Evolutionary conservation across 2,797 vertebrate genomes (phyloP).

Genomic region (Malurus splendens): DNA sequence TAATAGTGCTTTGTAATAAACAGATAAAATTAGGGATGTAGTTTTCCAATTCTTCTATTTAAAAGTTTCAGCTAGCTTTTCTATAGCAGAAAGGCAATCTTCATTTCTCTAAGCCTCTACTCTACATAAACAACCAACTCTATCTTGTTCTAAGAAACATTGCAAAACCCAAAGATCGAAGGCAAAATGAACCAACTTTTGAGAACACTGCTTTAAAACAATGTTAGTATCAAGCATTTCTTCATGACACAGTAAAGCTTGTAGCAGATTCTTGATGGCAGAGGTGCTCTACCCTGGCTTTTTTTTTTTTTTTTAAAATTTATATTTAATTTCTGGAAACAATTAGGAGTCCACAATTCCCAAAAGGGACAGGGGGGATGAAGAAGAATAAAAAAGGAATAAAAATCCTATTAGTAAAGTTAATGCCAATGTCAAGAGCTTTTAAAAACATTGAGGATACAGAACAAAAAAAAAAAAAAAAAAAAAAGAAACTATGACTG

Average conservation of each 20-base stretch:
- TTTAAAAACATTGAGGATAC: background rate
- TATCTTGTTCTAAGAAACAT: background rate
- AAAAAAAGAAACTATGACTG: background rate
- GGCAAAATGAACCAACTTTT: background rate
- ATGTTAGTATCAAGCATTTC: background rate
- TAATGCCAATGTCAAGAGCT: background rate
- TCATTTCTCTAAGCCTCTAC: background rate
- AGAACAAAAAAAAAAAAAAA: background rate
- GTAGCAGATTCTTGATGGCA: background rate
- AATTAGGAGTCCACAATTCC: background rate
- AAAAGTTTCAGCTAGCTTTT: background rate
- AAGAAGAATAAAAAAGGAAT: background rate
- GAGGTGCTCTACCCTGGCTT: background rate
- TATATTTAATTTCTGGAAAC: background rate
- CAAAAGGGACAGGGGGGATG: accelerated
- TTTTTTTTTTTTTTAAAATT: background rate
- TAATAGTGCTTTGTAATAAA: background rate
- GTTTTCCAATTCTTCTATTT: background rate
- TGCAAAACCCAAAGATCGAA: background rate
- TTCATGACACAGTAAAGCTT: background rate
- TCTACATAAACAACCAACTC: background rate
- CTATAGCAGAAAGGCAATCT: background rate
- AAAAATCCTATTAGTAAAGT: background rate
- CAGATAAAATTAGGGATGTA: background rate
- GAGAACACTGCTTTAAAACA: background rate